A percentile compares a stretch with the other conserved stretches of the same genome.
Conservation (phyloP, 2,888 invertebrate genomes). For the Pteria penguin region DNA sequence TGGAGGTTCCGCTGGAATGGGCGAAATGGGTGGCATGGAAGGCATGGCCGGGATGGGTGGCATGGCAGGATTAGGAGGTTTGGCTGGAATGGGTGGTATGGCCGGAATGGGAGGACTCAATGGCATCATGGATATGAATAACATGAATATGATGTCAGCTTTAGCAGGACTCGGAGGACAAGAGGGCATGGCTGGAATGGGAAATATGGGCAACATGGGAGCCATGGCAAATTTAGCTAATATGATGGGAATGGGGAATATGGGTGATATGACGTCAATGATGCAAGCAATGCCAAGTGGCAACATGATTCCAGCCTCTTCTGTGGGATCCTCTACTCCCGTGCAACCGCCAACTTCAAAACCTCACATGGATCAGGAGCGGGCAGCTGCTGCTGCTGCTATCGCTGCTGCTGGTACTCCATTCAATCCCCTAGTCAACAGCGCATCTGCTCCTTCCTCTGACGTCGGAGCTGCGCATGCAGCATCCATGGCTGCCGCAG, state of each 20-base stretch:
- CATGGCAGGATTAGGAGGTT: too few species aligned
- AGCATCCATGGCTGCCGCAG: background rate
- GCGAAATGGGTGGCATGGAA: background rate
- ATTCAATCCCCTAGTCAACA: background rate
- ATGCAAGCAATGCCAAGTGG: too few species aligned
- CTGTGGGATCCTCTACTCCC: too few species aligned
- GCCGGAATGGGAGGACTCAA: too few species aligned
- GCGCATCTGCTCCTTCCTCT: too few species aligned
- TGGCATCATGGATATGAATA: too few species aligned
- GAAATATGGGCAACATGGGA: background rate
- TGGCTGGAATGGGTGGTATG: background rate
- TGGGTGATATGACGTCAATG: background rate
- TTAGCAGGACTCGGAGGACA: background rate
- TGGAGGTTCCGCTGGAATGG: background rate
- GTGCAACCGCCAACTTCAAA: too few species aligned
- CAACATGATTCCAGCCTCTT: background rate
- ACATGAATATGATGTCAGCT: background rate
- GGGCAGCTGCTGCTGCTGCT: too few species aligned
- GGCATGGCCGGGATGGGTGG: background rate
- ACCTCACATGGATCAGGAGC: too few species aligned
- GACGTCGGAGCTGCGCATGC: background rate
- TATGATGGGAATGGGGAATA: background rate
- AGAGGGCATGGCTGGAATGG: background rate
- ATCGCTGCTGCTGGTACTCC: background rate
- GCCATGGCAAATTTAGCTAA: background rate